Evolutionary conservation across 2,113 vertebrate species (phyloP), one percentile per base, ranked within the genome.

Genomic region (Emydura subglobosa): DNA sequence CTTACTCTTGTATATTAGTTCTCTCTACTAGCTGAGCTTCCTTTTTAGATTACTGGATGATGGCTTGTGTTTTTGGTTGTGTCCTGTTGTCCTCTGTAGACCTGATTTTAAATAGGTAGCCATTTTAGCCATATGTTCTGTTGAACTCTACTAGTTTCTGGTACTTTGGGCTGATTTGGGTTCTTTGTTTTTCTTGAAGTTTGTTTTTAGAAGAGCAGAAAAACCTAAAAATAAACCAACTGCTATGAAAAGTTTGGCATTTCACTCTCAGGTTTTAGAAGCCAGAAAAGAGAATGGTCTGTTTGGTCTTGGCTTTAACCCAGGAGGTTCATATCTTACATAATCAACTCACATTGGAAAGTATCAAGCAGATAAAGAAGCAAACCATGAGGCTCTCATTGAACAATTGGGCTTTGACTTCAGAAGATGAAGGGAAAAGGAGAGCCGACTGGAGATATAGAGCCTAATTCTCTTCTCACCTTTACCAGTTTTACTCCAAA

Each of bases 301-400:
- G 93, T 22, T 89, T 95, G 90, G 25, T 47, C 72, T 4, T 97
- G 97, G 92, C 95, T 96, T 84, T 94, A 94, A 94, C 93, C 95
- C 96, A 95, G 92, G 95, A 97, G 96, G 88, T 97, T 97, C 96
- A 89, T 90, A 94, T 90, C 96, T 93, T 93, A 94, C 87, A 97
- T 87, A 92, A 97, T 96, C 91, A 86, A 95, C 92, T 82, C 94
- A 92, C 91, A 84, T 94, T 91, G 95, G 92, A 95, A 96, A 95
- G 85, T 95, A 89, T 25, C 1, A 79, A 87, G 91, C 83, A 94
- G 95, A 96, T 96, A 97, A 68, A 97, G 95, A n/a, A n/a, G n/a
- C 87, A 92, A 83, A 89, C 90, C 93, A 97, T 95, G 97, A 97
- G 95, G 88, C 88, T 61, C 81, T 85, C 91, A 95, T 85, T 97